phyloP scores from a whole-genome alignment of 2,888 invertebrate species.

The Trissoscelio sp. region DNA sequence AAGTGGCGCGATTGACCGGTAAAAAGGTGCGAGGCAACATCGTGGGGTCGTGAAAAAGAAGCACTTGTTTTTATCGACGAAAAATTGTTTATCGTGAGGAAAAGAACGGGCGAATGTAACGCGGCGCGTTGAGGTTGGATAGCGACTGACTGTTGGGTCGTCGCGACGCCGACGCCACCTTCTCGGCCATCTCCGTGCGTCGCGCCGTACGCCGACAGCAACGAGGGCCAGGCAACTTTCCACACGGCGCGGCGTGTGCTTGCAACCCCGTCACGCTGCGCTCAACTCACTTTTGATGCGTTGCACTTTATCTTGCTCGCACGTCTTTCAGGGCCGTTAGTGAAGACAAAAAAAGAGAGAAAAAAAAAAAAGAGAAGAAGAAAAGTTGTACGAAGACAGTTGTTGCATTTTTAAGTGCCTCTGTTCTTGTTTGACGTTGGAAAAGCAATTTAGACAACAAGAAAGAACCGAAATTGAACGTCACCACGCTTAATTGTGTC shows the following conservation, averaged over 20 bases:
- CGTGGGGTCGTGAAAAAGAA: constrained; percentile 5
- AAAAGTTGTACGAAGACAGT: constrained; percentile 28
- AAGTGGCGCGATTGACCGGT: constrained; percentile 14
- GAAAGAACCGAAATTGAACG: background rate
- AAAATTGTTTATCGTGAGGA: constrained; percentile 50
- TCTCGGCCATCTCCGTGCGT: constrained; percentile 68
- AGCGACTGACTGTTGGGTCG: constrained; percentile 82
- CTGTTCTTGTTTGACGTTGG: constrained; percentile 6
- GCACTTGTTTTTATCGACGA: constrained; percentile 19
- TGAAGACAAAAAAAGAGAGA: no score
- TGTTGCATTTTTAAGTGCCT: constrained; percentile 39
- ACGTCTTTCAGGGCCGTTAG: constrained; percentile 11
- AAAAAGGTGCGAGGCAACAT: constrained; percentile 11
- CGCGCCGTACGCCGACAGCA: constrained; percentile 70
- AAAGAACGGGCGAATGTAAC: constrained; percentile 71
- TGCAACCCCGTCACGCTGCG: constrained; percentile 66
- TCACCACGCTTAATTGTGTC: background rate
- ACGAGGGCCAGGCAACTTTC: constrained; percentile 72
- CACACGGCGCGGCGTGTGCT: constrained; percentile 66
- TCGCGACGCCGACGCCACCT: constrained; percentile 83
- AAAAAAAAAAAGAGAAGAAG: no score
- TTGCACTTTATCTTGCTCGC: constrained; percentile 60
- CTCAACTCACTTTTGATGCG: constrained; percentile 63
- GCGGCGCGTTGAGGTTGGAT: constrained; percentile 81
- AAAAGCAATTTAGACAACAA: background rate